Percentiles rank a stretch among this genome's conserved stretches.
Evolutionary conservation across 1,140 invertebrate species (phyloP).

Genomic region (Acromyrmex heyeri): DNA sequence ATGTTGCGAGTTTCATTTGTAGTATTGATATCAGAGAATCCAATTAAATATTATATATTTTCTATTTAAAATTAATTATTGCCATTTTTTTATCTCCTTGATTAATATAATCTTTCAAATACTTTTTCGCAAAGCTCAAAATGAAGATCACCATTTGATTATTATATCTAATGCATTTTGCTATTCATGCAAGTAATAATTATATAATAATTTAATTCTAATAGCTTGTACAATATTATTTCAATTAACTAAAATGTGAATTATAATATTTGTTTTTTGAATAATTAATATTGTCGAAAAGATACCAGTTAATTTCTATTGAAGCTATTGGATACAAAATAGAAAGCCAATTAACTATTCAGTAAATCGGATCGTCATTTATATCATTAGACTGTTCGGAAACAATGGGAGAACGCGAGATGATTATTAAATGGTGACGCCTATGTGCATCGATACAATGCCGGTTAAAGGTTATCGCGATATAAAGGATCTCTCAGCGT

Average conservation of each 20-base stretch:
- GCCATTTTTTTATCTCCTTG: neutral
- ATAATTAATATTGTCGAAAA: neutral
- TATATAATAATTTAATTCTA: conserved; percentile 2
- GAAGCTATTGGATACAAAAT: neutral
- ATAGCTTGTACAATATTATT: neutral
- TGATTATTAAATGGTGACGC: conserved; percentile 11
- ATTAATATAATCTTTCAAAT: neutral
- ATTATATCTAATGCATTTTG: neutral
- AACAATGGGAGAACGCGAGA: conserved; percentile 16
- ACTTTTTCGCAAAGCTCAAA: neutral
- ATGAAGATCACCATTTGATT: neutral
- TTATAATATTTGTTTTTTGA: neutral
- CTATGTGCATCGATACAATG: conserved; percentile 3
- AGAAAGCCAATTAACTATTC: neutral
- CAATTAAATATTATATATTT: no score
- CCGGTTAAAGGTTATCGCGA: neutral
- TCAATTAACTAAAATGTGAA: neutral
- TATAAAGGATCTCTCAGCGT: conserved; percentile 2
- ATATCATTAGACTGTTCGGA: neutral
- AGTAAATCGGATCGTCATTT: conserved; percentile 20
- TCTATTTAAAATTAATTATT: neutral
- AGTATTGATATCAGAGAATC: no score
- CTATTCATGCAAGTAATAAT: conserved; percentile 2
- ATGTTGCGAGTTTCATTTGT: no score
- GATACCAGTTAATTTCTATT: neutral